These are phyloP conservation scores for Vesta saturnalis DNA, from an alignment of 2,888 invertebrate species.

Conservation along the genomic window DNA sequence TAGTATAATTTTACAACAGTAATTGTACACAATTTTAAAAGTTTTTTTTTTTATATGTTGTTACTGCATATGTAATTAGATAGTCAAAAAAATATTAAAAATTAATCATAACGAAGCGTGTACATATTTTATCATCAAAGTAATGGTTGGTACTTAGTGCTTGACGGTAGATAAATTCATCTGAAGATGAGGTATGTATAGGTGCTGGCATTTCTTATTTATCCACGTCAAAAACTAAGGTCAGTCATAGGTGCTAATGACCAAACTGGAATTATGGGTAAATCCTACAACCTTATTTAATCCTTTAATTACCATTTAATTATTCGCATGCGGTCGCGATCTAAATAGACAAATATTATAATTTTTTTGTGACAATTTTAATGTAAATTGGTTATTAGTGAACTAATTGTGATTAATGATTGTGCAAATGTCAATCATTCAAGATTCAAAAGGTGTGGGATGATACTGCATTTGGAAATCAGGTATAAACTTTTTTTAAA, in stretches of 20 bases:
- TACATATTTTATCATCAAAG: constrained; percentile 40
- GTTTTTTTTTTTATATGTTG: constrained; percentile 20
- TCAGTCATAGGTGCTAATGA: constrained; percentile 53
- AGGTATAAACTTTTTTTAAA: too few relatives aligned
- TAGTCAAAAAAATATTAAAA: constrained; percentile 1
- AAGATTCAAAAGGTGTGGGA: too few relatives aligned
- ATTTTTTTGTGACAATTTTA: not conserved
- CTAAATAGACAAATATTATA: not conserved
- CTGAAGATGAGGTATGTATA: constrained; percentile 49
- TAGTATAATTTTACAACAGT: not conserved
- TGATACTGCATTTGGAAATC: too few relatives aligned
- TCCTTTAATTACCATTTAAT: not conserved
- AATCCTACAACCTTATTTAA: not conserved
- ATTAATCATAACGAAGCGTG: constrained; percentile 8
- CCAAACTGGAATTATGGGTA: constrained; percentile 31
- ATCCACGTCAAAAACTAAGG: constrained; percentile 50
- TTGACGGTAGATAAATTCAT: constrained; percentile 56
- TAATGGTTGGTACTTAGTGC: constrained; percentile 48
- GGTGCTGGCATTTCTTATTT: constrained; percentile 46
- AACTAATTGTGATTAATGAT: not conserved
- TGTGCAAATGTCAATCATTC: not conserved
- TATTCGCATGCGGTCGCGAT: not conserved
- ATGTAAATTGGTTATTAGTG: not conserved
- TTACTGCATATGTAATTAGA: not conserved
- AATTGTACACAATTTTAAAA: not conserved